Base-by-base conservation (phyloP, 2,797 vertebrate genomes). In the Benthosema pterotum region DNA sequence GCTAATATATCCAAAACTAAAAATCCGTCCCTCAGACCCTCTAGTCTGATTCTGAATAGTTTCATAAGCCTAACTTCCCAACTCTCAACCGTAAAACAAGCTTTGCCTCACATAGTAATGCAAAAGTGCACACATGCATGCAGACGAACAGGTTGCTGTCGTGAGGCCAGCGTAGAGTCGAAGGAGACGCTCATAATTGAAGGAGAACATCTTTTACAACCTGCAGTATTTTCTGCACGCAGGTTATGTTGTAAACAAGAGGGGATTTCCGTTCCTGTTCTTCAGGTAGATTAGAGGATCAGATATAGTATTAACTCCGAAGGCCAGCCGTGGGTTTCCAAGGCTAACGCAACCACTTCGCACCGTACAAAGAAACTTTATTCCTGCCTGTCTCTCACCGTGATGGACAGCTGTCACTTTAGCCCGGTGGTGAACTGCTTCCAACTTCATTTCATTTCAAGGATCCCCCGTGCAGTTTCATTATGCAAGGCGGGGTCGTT, bases 121-220 rank as follows among this genome's bases (percentile, higher is more conserved):
- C 22, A 25, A 1, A 25, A 3, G 22, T 25, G 22, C 28, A 4
- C 28, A 32, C 28, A 9, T 9, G 8, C 32, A 32, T 7, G 1
- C 28, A 32, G 5, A 28, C 28, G 7, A 4, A 28, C 66, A 72
- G 53, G 12, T 63, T 72, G 66, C 58, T 42, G 53, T 11, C 67
- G 60, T 63, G 22, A 38, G 32, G 32, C 32, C 57, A 52, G 71
- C 60, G 69, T 57, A 60, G 70, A 67, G 58, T 61, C 55, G 61
- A 56, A 22, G 59, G 56, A 28, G 49, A 63, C 8, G 32, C 6
- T 46, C 49, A 60, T 63, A 47, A 48, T 63, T 45, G 64, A 73
- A 84, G 83, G 65, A 52, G 69, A 52, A 79, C 74, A 52, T 74
- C 50, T 72, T 52, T 52, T 15, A 66, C 52, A 42, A 60, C 60